Percentiles rank a stretch among this genome's conserved stretches.
These are phyloP conservation scores for Trachelus iudaicus DNA, from an alignment of 2,888 invertebrate species.

Conservation along the genomic window DNA sequence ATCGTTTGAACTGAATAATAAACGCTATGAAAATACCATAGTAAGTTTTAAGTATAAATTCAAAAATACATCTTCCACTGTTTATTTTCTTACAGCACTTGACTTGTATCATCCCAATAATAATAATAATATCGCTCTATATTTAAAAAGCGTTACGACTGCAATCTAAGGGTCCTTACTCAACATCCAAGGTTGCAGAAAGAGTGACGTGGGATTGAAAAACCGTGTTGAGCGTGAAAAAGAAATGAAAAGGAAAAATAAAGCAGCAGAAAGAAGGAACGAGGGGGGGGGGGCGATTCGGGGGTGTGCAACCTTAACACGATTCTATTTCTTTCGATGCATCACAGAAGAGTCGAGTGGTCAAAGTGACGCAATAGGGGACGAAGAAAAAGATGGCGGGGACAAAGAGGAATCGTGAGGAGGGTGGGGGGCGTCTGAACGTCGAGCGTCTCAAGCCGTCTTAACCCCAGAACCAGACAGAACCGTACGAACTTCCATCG, in stretches of 20 bases:
- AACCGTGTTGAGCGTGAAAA: not conserved
- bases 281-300: constrained; percentile 24
- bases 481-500: constrained; percentile 63
- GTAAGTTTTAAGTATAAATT: no score
- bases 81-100: no score
- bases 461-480: constrained; percentile 39
- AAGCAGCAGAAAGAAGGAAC: constrained; percentile 4
- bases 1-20: not conserved
- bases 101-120: not conserved
- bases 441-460: constrained; percentile 32
- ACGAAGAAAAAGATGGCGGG: constrained; percentile 15
- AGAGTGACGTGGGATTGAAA: not conserved
- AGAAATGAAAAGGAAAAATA: constrained; percentile 15
- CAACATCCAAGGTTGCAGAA: not conserved
- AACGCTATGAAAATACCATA: no score
- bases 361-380: constrained; percentile 6
- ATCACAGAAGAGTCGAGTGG: constrained; percentile 26
- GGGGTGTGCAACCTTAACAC: constrained; percentile 61
- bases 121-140: not conserved
- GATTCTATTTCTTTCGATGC: constrained; percentile 63
- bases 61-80: no score
- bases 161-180: not conserved
- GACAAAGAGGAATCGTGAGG: constrained; percentile 11
- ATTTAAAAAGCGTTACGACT: not conserved
- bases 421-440: constrained; percentile 30